Evolutionary conservation across 2,113 vertebrate species (phyloP), one percentile per base, ranked within the genome.

Genomic region (Etheostoma cragini): DNA sequence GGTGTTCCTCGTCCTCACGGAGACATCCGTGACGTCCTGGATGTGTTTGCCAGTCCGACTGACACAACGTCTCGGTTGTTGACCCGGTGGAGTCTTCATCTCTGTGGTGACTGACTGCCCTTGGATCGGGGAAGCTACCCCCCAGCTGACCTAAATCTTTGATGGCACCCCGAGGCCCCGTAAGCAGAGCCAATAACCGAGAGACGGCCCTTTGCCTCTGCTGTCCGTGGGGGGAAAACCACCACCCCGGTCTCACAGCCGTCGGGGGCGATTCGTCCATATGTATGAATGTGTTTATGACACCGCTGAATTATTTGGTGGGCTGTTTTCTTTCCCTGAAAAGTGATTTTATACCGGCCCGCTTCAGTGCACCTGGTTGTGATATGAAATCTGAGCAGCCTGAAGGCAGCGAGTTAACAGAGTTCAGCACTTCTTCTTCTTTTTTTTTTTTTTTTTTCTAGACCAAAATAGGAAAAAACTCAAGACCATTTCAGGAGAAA

Each of bases 71-170:
- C 75, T 68, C 35, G 24, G 54, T 61, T 0, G 26, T 72, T 80
- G 87, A 90, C 90, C 89, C 83, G 71, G 22, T 50, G 72, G 35
- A 58, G 47, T 63, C 76, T 81, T 75, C 65, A n/a, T 85, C 82
- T 74, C 65, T 16, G 13, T 2, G 30, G 47, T 4, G 21, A 67
- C 70, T 15, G 45, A 8, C 8, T 30, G 72, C 45, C 46, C 26
- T 58, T 26, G 50, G 50, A 50, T 63, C n/a, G 62, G 57, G 49
- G 30, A 42, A 22, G 58, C 68, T 45, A 78, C 38, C 38, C 49
- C 45, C 16, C 16, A 33, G 91, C 73, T n/a, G 85, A 78, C 86
- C 88, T 91, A 76, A 89, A 92, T 93, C 87, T 90, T 91, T 88
- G 82, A 93, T 89, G 79, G 80, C 64, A 1, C 76, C 89, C 86